Evolutionary conservation across 2,797 vertebrate species (phyloP), one percentile per base, ranked within the genome.

Genomic region (Neosilurus hyrtlii): DNA sequence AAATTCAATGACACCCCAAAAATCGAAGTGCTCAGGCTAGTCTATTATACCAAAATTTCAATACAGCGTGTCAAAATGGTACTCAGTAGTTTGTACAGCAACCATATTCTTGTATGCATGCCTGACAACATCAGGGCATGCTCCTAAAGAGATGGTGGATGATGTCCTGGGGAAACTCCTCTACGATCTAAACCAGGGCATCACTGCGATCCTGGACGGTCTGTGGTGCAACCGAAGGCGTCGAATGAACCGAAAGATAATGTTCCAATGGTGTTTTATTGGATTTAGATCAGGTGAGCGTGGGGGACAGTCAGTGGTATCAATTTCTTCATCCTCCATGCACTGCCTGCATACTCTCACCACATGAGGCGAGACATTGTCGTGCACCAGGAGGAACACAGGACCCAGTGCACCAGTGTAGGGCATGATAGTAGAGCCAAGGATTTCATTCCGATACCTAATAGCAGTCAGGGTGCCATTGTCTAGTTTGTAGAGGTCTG

Each of bases 31-130:
- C 30, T 14, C 68, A 81, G 70, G 71, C 6, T 24, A 56, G 54
- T 14, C 10, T 14, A 56, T 56, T 56, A 2, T 56, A 8, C 54
- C 9, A 8, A 56, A 56, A 56, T 56, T 56, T 56, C 54, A 49
- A 37, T 49, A 18, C 52, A 67, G 81, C 49, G 66, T 62, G 54
- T 83, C 56, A 71, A 16, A 80, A 57, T 70, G 63, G 18, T 62
- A 63, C 65, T 72, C 43, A 71, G 67, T 43, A 43, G 43, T 43
- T 43, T 43, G 8, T 83, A 83, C 71, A n/a, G 67, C 57, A 75
- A 76, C 67, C 75, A 83, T 37, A 2, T 79, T 66, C 76, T 72
- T 83, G 82, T 79, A 83, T 79, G 76, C 66, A 80, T 63, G 43
- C 43, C 57, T 71, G 37, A 56, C 35, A 78, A 78, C 0, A 6